Evolutionary conservation across 2,888 invertebrate genomes (phyloP), one percentile per base, ranked within the genome.

Genomic region (Chalcosyrphus nemorum): DNA sequence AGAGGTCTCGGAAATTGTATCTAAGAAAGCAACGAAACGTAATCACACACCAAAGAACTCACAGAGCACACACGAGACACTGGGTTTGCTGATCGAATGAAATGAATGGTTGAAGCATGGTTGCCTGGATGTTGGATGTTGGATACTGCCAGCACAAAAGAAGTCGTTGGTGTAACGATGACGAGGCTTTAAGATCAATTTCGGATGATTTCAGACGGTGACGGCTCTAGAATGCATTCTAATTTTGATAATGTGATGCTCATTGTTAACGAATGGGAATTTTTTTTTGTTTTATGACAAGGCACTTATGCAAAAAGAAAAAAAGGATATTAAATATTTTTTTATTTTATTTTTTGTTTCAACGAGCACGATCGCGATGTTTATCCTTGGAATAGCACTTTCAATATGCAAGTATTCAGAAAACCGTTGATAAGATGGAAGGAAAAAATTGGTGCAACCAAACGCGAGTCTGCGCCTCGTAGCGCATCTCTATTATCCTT

Each of bases 401-500:
- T 80, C 45, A 45, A 65, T 84, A 75, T 84, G 84, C 84, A 84
- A 84, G 80, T 47, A 63, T 80, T 65, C 70, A 70, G 52, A 66
- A 57, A 38, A 13, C 41, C 65, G 56, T 61, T 74, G 35, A 35
- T 32, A 47, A 72, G 72, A 72, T 63, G 66, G 41, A 57, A 66
- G 52, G 43, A 45, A 50, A 77, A 80, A 70, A 56, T 68, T 56
- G 76, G 38, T 81, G 81, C 78, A 82, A 17, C 29, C 15, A 77
- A 72, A 70, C 68, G 43, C 41, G 84, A 84, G 80, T 80, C 80
- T 84, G 84, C 84, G 84, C 84, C 59, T 9, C 74, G 38, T 61
- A 71, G 77, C 77, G 81, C 77, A 65, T 63, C 52, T 74, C 72
- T 65, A 81, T 80, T 63, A 80, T 84, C 80, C 80, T 80, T 84